phyloP scores from a whole-genome alignment of 2,113 vertebrate genomes.

The Nerophis lumbriciformis region DNA sequence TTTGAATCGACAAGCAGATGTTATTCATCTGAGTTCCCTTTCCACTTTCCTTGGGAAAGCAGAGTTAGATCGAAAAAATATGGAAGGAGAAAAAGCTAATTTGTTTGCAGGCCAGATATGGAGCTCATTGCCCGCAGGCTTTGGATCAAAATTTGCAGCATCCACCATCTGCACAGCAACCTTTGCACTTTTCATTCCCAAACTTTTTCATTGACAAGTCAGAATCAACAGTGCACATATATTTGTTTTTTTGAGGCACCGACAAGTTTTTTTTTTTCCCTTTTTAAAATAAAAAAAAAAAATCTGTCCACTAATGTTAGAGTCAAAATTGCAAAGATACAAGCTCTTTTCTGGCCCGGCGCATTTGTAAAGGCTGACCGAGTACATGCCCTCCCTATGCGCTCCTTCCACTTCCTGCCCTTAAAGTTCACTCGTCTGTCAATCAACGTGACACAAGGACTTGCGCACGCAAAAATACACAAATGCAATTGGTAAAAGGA shows the following conservation, averaged over 20 bases:
- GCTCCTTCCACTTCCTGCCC: conserved; percentile 19
- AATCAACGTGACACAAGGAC: conserved; percentile 29
- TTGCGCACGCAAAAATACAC: not conserved
- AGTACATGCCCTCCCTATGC: conserved; percentile 26
- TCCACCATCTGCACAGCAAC: conserved; percentile 48
- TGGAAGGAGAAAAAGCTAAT: conserved; percentile 39
- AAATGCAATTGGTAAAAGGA: not conserved
- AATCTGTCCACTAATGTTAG: not conserved
- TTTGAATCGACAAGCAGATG: conserved; percentile 60
- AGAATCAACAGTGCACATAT: conserved; percentile 4
- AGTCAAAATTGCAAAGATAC: conserved; percentile 5
- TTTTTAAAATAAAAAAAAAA: conserved; percentile 2
- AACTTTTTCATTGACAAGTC: conserved; percentile 36
- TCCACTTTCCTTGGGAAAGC: conserved; percentile 41
- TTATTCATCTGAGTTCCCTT: conserved; percentile 54
- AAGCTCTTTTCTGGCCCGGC: conserved; percentile 11
- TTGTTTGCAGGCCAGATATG: conserved; percentile 63
- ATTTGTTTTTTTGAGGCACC: conserved; percentile 4
- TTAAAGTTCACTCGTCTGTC: conserved; percentile 24
- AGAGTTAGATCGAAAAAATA: conserved; percentile 28
- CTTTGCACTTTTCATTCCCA: conserved; percentile 49
- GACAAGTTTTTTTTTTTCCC: not conserved
- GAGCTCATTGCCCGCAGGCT: conserved; percentile 58
- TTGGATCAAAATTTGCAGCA: conserved; percentile 56
- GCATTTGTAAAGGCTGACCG: conserved; percentile 27